These are phyloP conservation scores for Vireo altiloquus DNA, from an alignment of 2,113 vertebrate species.

Conservation along the genomic window DNA sequence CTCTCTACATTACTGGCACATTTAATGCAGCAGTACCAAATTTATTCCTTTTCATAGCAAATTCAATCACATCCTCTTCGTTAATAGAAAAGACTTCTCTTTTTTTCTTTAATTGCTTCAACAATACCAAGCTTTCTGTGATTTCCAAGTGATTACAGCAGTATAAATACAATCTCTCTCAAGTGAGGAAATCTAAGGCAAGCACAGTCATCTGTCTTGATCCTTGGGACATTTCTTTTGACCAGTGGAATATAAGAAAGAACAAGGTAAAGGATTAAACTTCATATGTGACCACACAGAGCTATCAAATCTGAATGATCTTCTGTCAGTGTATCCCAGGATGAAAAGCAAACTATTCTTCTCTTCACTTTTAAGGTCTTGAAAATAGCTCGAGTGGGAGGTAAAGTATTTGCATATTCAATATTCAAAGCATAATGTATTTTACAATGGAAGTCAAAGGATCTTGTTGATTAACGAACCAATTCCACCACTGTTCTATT, in stretches of 20 bases:
- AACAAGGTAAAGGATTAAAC: neutral
- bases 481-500: conserved; percentile 27
- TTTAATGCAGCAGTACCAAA: neutral
- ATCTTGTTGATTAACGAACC: conserved; percentile 25
- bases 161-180: neutral
- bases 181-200: neutral
- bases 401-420: conserved; percentile 53
- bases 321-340: conserved; percentile 13
- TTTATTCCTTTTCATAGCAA: neutral
- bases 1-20: neutral
- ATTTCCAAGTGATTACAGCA: neutral
- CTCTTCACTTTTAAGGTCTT: conserved; percentile 37
- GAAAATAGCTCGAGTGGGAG: conserved; percentile 54
- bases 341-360: conserved; percentile 34
- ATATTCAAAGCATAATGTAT: conserved; percentile 28
- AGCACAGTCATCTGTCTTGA: neutral
- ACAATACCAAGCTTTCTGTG: neutral
- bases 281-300: neutral
- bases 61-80: neutral
- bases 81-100: neutral
- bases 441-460: conserved; percentile 46
- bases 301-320: neutral
- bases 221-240: neutral
- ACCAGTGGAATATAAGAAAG: neutral
- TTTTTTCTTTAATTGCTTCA: neutral